Percentiles rank a stretch among this genome's conserved stretches.
These are phyloP conservation scores for Gobius niger DNA, from an alignment of 2,113 vertebrate species.

Conservation along the genomic window DNA sequence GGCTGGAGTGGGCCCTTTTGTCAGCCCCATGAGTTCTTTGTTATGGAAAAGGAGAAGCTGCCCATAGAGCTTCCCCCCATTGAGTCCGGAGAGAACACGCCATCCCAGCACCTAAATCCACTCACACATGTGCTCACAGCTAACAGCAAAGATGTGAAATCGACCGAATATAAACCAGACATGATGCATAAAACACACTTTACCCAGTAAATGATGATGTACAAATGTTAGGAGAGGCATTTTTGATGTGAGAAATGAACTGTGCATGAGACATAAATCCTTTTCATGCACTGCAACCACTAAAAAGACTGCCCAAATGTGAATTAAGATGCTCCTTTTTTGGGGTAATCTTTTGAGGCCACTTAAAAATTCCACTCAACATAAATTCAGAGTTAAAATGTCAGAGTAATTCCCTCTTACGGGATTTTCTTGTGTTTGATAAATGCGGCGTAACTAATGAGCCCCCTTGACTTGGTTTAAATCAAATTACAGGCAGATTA, in stretches of 20 bases:
- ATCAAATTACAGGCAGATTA: conserved; percentile 44
- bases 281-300: too few species aligned
- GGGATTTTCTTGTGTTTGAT: conserved; percentile 2
- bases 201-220: too few species aligned
- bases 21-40: conserved; percentile 44
- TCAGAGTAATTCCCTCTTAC: neutral
- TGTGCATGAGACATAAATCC: too few species aligned
- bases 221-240: too few species aligned
- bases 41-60: conserved; percentile 36
- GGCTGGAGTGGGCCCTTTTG: conserved; percentile 30
- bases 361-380: neutral
- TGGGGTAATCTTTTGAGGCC: neutral
- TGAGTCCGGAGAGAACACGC: conserved; percentile 12
- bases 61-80: conserved; percentile 25
- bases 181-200: neutral
- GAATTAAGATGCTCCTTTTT: neutral
- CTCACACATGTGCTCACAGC: conserved; percentile 47
- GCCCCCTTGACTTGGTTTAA: conserved; percentile 20
- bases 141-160: conserved; percentile 38
- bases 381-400: neutral
- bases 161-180: neutral
- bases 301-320: neutral
- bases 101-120: conserved; percentile 1
- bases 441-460: conserved; percentile 39
- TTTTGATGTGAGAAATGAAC: too few species aligned